Conservation (phyloP, 64 coral and sea anemone species). For the Pocillopora verrucosa region DNA sequence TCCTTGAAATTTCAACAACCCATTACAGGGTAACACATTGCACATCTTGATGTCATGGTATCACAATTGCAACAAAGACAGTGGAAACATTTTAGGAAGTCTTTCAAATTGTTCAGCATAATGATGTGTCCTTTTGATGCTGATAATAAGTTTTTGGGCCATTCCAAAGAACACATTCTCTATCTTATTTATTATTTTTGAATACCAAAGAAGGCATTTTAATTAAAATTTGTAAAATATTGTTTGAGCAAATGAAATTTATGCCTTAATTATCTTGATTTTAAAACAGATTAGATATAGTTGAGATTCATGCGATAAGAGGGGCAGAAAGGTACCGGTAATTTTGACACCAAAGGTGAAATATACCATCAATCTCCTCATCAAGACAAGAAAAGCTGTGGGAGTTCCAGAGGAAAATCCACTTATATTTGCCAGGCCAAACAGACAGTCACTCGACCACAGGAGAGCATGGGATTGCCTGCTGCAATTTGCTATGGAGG, state of each 20-base stretch:
- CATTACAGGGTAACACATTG: too few species aligned
- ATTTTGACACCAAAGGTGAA: neutral
- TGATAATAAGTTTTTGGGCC: too few species aligned
- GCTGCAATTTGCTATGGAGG: neutral
- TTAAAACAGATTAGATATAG: slow-evolving; percentile 25
- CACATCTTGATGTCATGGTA: too few species aligned
- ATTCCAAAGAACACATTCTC: too few species aligned
- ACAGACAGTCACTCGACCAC: neutral
- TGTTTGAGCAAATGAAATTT: neutral
- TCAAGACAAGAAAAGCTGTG: neutral
- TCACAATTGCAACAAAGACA: too few species aligned
- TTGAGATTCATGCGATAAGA: slow-evolving; percentile 22
- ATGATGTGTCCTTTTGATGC: too few species aligned
- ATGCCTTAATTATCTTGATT: neutral
- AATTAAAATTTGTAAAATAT: neutral
- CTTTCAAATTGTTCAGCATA: too few species aligned
- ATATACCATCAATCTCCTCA: neutral
- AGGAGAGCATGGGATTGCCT: slow-evolving; percentile 37
- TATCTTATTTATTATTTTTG: too few species aligned
- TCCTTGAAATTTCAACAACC: too few species aligned
- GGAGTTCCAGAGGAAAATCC: neutral
- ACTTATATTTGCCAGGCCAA: slow-evolving; percentile 4
- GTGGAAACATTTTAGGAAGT: too few species aligned
- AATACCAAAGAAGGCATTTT: neutral
- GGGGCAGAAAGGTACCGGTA: neutral